A percentile compares a stretch with the other conserved stretches of the same genome.
Evolutionary conservation across 2,888 invertebrate species (phyloP).

Genomic region (Epirrhoe tristata): DNA sequence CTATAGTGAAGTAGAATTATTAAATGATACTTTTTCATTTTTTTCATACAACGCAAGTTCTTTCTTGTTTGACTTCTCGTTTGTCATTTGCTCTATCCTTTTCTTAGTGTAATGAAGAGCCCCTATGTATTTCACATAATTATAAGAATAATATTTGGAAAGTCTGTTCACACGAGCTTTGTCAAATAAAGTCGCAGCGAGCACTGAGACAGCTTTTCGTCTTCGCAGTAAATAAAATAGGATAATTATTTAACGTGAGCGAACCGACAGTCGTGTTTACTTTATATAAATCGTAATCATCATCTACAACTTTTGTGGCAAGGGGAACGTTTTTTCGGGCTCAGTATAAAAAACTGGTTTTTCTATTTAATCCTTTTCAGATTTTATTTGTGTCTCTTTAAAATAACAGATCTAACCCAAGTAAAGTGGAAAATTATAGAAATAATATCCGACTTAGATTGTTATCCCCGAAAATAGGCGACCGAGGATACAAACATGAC

Average conservation of each 20-base stretch:
- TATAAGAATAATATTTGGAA: neutral
- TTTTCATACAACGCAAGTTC: too few species aligned
- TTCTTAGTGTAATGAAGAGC: too few species aligned
- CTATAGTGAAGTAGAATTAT: too few species aligned
- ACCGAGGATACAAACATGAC: neutral
- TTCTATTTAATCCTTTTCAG: neutral
- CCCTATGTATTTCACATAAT: too few species aligned
- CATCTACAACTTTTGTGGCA: neutral
- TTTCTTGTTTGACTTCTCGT: too few species aligned
- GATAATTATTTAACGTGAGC: neutral
- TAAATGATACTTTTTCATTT: too few species aligned
- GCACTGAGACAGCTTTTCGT: neutral
- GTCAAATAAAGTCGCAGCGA: neutral
- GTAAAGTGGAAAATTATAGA: neutral
- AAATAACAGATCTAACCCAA: neutral
- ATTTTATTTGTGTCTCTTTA: neutral
- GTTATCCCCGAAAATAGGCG: neutral
- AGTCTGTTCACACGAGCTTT: neutral
- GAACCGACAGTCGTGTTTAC: neutral
- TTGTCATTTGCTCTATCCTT: too few species aligned
- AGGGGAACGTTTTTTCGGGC: neutral
- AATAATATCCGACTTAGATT: slow-evolving; percentile 1
- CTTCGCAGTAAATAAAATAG: neutral
- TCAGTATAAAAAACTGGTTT: neutral
- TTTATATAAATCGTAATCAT: neutral